Conservation (phyloP, 2,113 vertebrate species). For the Clarias batrachus region DNA sequence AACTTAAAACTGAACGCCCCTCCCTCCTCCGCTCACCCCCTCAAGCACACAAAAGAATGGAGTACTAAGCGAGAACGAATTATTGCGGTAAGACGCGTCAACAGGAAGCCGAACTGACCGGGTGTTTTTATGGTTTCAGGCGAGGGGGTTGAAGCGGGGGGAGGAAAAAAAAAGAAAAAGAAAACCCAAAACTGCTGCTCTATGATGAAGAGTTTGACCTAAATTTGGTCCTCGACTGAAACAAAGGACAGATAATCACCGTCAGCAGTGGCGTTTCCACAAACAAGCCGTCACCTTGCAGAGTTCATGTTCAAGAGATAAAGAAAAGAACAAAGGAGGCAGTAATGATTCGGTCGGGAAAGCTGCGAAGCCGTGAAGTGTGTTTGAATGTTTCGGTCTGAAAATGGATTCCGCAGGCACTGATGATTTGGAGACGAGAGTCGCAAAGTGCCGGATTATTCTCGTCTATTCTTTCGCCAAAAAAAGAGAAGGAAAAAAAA, state of each 20-base stretch:
- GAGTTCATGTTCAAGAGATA: not conserved
- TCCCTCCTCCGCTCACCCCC: not conserved
- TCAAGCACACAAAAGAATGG: not conserved
- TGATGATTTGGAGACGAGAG: not conserved
- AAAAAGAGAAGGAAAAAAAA: not conserved
- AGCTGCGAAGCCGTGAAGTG: not conserved
- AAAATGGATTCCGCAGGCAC: slow-evolving; percentile 4
- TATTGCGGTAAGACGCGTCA: slow-evolving; percentile 20
- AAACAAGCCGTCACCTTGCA: slow-evolving; percentile 6
- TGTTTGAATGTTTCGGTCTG: not conserved
- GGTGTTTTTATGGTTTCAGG: slow-evolving; percentile 7
- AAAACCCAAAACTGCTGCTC: not conserved
- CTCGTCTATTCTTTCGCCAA: not conserved
- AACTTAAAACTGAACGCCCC: not conserved
- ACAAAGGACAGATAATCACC: not conserved
- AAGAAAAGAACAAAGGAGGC: not conserved
- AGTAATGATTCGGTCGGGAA: not conserved
- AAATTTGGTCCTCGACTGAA: not conserved
- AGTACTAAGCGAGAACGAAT: not conserved
- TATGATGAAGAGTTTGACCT: not conserved
- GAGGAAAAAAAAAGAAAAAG: not conserved
- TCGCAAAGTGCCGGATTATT: not conserved
- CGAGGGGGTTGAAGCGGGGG: not conserved
- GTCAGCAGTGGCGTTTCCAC: not conserved
- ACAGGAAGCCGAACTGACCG: slow-evolving; percentile 22